Evolutionary conservation across 2,888 invertebrate species (phyloP).

Genomic region (Idaea aversata): DNA sequence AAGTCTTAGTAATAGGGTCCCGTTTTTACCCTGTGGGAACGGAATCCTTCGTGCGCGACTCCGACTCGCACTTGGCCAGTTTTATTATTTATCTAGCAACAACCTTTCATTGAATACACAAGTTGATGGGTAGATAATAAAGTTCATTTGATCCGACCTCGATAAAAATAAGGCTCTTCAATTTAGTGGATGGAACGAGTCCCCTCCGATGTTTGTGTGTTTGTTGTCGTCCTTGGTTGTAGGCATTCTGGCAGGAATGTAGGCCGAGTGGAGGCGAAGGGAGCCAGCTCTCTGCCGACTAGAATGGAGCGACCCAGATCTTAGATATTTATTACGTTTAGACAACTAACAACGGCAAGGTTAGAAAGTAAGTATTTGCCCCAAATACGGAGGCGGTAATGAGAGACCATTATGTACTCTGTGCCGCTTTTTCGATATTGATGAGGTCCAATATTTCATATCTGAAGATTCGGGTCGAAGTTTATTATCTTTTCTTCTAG

Average conservation of each 20-base stretch:
- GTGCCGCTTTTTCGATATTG: not conserved
- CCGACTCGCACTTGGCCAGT: constrained; percentile 2
- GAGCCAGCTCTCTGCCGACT: constrained; percentile 34
- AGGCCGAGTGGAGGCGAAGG: constrained; percentile 53
- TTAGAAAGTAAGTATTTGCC: constrained; percentile 33
- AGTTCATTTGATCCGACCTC: constrained; percentile 10
- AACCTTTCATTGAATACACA: constrained; percentile 1
- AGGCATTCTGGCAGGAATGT: constrained; percentile 55
- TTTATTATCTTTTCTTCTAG: not conserved
- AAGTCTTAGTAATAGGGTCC: too few relatives aligned
- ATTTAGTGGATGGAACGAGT: constrained; percentile 13
- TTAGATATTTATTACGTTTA: constrained; percentile 32
- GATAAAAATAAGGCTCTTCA: constrained; percentile 13
- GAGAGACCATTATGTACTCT: constrained; percentile 20
- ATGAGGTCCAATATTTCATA: constrained; percentile 6
- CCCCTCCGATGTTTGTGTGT: constrained; percentile 26
- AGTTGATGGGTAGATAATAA: not conserved
- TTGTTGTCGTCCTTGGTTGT: constrained; percentile 48
- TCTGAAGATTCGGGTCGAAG: not conserved
- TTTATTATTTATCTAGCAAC: constrained; percentile 5
- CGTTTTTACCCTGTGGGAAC: too few relatives aligned
- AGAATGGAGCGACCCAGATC: constrained; percentile 41
- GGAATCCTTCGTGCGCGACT: too few relatives aligned
- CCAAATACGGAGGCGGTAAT: constrained; percentile 31
- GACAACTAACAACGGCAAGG: constrained; percentile 32